Conservation (phyloP, 1,140 invertebrate genomes). For the Metopolophium dirhodum region DNA sequence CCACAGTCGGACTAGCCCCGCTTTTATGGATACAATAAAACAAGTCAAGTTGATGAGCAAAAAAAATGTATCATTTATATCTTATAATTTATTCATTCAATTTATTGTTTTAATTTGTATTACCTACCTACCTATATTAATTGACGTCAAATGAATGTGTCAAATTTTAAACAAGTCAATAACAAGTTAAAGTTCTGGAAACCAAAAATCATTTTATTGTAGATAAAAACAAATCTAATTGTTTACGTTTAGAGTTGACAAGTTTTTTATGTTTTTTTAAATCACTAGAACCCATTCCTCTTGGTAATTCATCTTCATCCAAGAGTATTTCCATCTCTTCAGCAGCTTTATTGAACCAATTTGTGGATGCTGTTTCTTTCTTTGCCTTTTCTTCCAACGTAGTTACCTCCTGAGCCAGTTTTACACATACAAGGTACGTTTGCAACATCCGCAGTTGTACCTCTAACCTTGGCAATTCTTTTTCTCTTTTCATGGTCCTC, state of each 20-base stretch:
- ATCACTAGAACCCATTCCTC: slow-evolving; percentile 39
- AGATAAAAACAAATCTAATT: slow-evolving; percentile 38
- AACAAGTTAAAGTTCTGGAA: background rate
- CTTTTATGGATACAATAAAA: no score
- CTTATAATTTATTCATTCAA: no score
- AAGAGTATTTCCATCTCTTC: slow-evolving; percentile 87
- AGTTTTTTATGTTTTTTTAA: slow-evolving; percentile 47
- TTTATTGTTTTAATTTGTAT: no score
- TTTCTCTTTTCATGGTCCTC: slow-evolving; percentile 79
- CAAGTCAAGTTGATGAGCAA: no score
- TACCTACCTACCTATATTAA: no score
- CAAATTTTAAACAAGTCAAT: no score
- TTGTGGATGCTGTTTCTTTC: slow-evolving; percentile 73
- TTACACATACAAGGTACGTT: slow-evolving; percentile 74
- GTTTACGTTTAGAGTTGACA: slow-evolving; percentile 36
- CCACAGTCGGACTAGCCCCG: no score
- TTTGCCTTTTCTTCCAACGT: slow-evolving; percentile 73
- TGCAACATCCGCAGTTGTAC: slow-evolving; percentile 74
- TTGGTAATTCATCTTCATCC: slow-evolving; percentile 73
- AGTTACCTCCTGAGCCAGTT: slow-evolving; percentile 81
- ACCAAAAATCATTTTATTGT: slow-evolving; percentile 35
- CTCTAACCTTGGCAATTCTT: slow-evolving; percentile 84
- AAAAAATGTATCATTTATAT: no score
- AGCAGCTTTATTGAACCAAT: slow-evolving; percentile 84
- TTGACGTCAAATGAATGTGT: no score